Percentiles rank a stretch among this genome's conserved stretches.
phyloP scores from a whole-genome alignment of 2,888 invertebrate species.

The Seladonia tumulorum region DNA sequence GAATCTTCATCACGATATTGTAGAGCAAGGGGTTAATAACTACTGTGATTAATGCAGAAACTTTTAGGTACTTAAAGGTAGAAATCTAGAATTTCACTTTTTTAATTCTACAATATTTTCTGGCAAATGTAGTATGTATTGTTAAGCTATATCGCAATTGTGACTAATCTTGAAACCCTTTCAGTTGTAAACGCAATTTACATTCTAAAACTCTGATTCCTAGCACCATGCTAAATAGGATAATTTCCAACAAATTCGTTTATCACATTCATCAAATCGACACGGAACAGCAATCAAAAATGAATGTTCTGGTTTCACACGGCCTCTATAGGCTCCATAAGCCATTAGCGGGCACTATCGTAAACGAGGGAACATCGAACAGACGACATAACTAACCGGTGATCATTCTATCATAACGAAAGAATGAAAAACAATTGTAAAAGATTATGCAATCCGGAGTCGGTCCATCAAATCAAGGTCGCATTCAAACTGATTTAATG shows the following conservation, averaged over 20 bases:
- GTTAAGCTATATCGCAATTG: too few relatives aligned
- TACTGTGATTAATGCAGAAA: too few relatives aligned
- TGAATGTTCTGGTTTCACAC: neutral
- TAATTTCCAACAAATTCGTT: neutral
- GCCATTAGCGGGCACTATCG: neutral
- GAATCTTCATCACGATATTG: too few relatives aligned
- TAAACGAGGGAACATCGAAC: neutral
- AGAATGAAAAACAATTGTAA: neutral
- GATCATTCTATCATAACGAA: neutral
- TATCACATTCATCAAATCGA: neutral
- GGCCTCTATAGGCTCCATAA: neutral
- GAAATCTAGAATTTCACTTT: neutral
- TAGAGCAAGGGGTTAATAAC: too few relatives aligned
- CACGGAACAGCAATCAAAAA: neutral
- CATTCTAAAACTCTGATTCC: neutral
- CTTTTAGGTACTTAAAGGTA: too few relatives aligned
- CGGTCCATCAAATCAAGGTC: neutral
- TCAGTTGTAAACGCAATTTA: neutral
- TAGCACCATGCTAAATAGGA: neutral
- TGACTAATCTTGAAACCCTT: neutral
- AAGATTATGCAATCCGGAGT: neutral
- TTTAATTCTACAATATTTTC: neutral
- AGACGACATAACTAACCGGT: neutral
- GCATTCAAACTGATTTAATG: neutral
- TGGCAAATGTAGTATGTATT: neutral